Evolutionary conservation across 2,113 vertebrate genomes (phyloP), one percentile per base, ranked within the genome.

Genomic region (Anoura caudifer): DNA sequence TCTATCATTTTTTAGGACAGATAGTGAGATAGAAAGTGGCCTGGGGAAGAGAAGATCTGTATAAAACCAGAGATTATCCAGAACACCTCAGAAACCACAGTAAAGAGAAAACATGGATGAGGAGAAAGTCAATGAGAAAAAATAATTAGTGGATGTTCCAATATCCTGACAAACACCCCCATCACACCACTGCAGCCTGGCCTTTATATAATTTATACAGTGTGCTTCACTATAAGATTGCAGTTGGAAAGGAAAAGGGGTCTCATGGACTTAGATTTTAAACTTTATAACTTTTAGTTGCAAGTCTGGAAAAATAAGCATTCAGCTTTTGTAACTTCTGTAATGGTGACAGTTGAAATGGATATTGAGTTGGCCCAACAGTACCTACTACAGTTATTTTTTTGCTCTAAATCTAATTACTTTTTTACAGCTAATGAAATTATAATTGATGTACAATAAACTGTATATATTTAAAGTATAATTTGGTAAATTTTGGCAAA

Each of bases 321-420:
- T 77, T 94, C 91, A 43, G 65, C 20, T 86, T 96, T 91, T 75
- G 36, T 89, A 89, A 33, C 41, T 91, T 96, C n/a, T 87, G 45
- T 88, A 86, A 76, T 59, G 45, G 20, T 93, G 86, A 43, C 61
- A 82, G 33, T 92, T 75, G 36, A 95, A 95, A 63, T 77, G 61
- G 10, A 80, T 89, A 75, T 83, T 77, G 38, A 80, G 4, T 83
- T 82, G 95, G 47, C 38, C 69, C 43, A 96, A 79, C 4, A 76
- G 31, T n/a, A 84, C 38, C 36, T 89, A 33, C 20, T 90, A 90
- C 19, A 90, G 77, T 92, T 26, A 93, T 54, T 95, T 85, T 92
- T 94, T 94, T 95, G 38, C 73, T 85, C 9, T 67, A 87, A 84
- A 73, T 96, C 2, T 70, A 89, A 63, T 90, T 81, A 89, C 14